Evolutionary conservation across 1,140 invertebrate species (phyloP), one percentile per base, ranked within the genome.

Genomic region (Anoplolepis gracilipes): DNA sequence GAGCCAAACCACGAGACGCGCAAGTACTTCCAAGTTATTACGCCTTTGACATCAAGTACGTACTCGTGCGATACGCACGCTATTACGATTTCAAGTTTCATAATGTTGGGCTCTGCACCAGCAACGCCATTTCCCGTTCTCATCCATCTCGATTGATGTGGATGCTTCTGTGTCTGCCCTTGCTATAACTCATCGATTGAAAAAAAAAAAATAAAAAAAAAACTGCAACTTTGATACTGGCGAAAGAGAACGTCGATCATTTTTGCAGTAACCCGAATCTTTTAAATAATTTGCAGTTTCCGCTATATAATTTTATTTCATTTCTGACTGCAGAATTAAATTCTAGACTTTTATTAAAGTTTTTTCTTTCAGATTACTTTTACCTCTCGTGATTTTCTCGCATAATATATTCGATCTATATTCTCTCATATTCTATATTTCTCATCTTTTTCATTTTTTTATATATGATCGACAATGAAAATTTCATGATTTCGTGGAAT

Each of bases 21-120:
- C 87, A 85, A 89, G 86, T 90, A 90, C 87, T 88, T 89, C 72
- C 90, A 88, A 92, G 90, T 91, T 91, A 92, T 92, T 92, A 92
- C 90, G 76, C 86, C 86, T 91, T 91, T 90, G 88, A 89, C 90
- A 90, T 89, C 84, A 90, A 92, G 90, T 90, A 90, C 87, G 73
- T 85, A 87, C 84, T 85, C 73, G 28, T 59, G 39, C 30, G 62
- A 64, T 67, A 67, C 85, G 55, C 57, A 28, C 70, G 30, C 86
- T 86, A 88, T 92, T 92, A 86, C 89, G 89, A 90, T 90, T 90
- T 79, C 85, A 90, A 90, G 89, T 90, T 90, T 90, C 87, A 88
- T 90, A 90, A 90, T 88, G 76, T 62, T 42, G 49, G n/a, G 22
- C 55, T 79, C 62, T 28, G 57, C 33, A 59, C 70, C 30, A 36